Evolutionary conservation across 1,140 invertebrate genomes (phyloP).

Genomic region (Drosophila pectinifera): DNA sequence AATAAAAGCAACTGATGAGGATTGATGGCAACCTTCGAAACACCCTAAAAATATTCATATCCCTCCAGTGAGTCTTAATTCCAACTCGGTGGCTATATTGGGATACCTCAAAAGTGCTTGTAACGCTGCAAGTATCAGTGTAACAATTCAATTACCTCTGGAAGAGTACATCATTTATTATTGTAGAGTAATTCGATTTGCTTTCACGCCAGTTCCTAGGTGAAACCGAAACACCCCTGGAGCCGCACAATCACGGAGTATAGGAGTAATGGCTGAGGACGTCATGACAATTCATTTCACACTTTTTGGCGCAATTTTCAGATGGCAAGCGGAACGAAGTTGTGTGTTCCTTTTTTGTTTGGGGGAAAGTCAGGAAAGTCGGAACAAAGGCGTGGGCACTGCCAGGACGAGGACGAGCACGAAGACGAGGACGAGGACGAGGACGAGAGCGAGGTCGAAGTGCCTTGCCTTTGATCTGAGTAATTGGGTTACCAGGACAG

Average conservation of each 20-base stretch:
- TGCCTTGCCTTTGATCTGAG: constrained; percentile 45
- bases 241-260: background rate
- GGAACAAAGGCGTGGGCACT: background rate
- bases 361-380: background rate
- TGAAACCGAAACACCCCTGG: background rate
- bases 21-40: background rate
- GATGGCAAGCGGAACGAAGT: background rate
- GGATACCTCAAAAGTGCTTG: background rate
- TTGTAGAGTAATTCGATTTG: constrained; percentile 3
- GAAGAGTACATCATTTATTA: background rate
- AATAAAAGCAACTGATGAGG: background rate
- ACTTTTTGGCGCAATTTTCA: constrained; percentile 31
- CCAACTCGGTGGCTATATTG: too few species aligned
- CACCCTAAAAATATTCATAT: background rate
- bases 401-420: too few species aligned
- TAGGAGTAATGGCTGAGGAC: constrained; percentile 10
- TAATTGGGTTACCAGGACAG: constrained; percentile 62
- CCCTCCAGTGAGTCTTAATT: background rate
- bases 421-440: constrained; percentile 1
- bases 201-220: background rate
- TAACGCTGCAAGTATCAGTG: background rate
- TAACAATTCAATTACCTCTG: background rate
- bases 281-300: constrained; percentile 40
- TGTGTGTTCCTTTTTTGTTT: background rate
- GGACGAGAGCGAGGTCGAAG: constrained; percentile 13